Percentiles rank a stretch among this genome's conserved stretches.
Evolutionary conservation across 1,140 invertebrate genomes (phyloP).

Genomic region (Glossosoma conforme): DNA sequence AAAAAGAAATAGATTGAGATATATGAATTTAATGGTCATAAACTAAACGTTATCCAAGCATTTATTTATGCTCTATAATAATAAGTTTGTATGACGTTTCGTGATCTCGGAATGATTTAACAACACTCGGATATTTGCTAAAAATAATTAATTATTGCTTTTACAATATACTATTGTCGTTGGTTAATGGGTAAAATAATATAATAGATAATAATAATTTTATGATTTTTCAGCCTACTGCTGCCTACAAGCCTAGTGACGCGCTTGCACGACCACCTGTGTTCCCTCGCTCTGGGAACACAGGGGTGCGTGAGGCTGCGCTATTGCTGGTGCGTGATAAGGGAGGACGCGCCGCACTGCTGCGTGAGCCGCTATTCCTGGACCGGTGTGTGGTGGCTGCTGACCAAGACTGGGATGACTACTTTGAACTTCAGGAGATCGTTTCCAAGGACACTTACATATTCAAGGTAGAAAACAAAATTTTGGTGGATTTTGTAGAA

Average conservation of each 20-base stretch:
- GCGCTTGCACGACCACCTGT: conserved; percentile 37
- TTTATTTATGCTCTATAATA: too few species aligned
- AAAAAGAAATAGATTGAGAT: too few species aligned
- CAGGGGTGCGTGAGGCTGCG: conserved; percentile 79
- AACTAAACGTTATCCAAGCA: too few species aligned
- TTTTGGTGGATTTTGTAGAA: too few species aligned
- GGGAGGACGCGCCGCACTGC: conserved; percentile 76
- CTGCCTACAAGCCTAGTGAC: conserved; percentile 47
- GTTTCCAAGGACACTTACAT: conserved; percentile 89
- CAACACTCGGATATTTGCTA: too few species aligned
- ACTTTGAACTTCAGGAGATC: conserved; percentile 93
- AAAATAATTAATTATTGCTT: too few species aligned
- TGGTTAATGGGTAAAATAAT: too few species aligned
- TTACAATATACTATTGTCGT: too few species aligned
- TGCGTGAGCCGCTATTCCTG: conserved; percentile 83
- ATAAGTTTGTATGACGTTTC: too few species aligned
- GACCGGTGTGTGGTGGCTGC: conserved; percentile 85
- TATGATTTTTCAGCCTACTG: conserved; percentile 54
- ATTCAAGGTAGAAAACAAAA: conserved; percentile 95
- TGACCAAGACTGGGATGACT: conserved; percentile 84
- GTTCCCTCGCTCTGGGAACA: conserved; percentile 50
- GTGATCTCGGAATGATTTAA: too few species aligned
- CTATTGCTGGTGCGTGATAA: conserved; percentile 87
- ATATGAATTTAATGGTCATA: too few species aligned
- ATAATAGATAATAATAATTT: too few species aligned